These are phyloP conservation scores for Latrodectus geometricus DNA, from an alignment of 1,140 invertebrate species.

Conservation along the genomic window DNA sequence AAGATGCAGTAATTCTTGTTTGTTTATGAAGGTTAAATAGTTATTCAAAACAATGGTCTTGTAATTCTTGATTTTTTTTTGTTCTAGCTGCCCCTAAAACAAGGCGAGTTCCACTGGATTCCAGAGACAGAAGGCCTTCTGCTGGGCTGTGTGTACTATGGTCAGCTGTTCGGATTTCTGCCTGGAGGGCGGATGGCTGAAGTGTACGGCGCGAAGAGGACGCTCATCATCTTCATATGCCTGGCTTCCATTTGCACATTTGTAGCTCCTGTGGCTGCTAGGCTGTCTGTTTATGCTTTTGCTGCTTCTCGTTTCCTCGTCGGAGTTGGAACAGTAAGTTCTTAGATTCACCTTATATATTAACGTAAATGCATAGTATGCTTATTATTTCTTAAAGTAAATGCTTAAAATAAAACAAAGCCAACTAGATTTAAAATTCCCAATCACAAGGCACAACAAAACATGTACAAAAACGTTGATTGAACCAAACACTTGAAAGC, in stretches of 20 bases:
- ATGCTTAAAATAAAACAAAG: no score
- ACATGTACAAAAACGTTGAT: no score
- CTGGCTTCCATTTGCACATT: slow-evolving; percentile 83
- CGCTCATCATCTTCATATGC: slow-evolving; percentile 84
- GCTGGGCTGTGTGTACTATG: slow-evolving; percentile 87
- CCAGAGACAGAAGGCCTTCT: slow-evolving; percentile 72
- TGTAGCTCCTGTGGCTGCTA: slow-evolving; percentile 73
- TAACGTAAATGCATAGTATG: no score
- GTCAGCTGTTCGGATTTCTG: slow-evolving; percentile 84
- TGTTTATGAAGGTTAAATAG: no score
- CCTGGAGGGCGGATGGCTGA: slow-evolving; percentile 85
- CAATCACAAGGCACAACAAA: no score
- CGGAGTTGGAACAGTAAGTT: slow-evolving; percentile 85
- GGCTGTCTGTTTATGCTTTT: slow-evolving; percentile 76
- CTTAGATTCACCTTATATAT: slow-evolving; percentile 76
- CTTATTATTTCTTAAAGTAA: no score
- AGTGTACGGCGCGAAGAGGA: slow-evolving; percentile 84
- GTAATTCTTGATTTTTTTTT: background rate
- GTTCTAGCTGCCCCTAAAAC: background rate
- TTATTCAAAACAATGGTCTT: background rate
- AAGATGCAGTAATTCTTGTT: no score
- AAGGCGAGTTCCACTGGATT: slow-evolving; percentile 63
- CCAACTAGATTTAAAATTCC: no score
- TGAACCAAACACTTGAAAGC: no score
- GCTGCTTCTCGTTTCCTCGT: slow-evolving; percentile 84